phyloP scores from a whole-genome alignment of 2,888 invertebrate species.

The Sialis fuliginosa region DNA sequence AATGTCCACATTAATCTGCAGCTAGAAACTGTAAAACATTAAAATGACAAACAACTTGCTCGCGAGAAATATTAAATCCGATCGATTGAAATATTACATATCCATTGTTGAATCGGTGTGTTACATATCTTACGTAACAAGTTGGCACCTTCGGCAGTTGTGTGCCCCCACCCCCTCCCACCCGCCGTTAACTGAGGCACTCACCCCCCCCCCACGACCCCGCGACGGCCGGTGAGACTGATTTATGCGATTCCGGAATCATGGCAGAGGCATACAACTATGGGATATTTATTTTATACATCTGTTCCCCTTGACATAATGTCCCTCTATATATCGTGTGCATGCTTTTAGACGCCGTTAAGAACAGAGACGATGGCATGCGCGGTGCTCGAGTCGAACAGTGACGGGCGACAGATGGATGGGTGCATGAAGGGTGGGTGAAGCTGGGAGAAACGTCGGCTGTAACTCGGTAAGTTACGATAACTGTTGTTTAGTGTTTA shows the following conservation, averaged over 20 bases:
- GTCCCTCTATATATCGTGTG: conserved; percentile 44
- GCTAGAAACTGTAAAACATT: too few relatives aligned
- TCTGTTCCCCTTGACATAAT: conserved; percentile 45
- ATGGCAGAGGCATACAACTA: conserved; percentile 31
- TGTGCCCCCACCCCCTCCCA: not conserved
- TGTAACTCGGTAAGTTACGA: conserved; percentile 3
- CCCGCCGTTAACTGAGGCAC: not conserved
- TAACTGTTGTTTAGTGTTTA: too few relatives aligned
- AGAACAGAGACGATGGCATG: conserved; percentile 22
- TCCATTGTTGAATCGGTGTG: conserved; percentile 20
- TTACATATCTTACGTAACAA: not conserved
- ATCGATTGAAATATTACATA: conserved; percentile 13
- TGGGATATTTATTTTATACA: conserved; percentile 37
- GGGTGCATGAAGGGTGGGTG: conserved; percentile 12
- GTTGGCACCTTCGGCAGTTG: conserved; percentile 5
- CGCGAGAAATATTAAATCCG: conserved; percentile 2
- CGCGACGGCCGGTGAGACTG: conserved; percentile 23
- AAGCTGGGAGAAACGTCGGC: conserved; percentile 12
- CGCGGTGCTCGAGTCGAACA: conserved; percentile 17
- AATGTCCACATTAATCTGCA: too few relatives aligned
- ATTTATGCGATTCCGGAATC: conserved; percentile 44
- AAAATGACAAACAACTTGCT: too few relatives aligned
- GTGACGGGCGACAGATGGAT: conserved; percentile 12
- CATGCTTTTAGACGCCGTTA: conserved; percentile 41
- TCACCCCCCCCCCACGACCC: conserved; percentile 3